phyloP scores from a whole-genome alignment of 2,797 vertebrate genomes.

The Leptodactylus fallax region DNA sequence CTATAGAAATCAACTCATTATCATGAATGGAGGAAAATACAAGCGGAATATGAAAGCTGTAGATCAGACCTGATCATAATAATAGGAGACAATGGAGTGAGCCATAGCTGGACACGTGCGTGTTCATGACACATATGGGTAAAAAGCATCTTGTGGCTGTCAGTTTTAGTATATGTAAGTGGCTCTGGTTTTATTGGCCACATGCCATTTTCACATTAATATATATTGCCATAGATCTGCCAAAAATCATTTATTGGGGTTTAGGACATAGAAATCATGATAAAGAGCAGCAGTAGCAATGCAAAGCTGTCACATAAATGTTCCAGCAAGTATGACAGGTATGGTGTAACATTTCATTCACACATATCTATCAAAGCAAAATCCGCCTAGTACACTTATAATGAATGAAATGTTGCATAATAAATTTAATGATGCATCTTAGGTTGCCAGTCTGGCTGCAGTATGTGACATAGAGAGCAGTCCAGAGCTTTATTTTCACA shows the following conservation, averaged over 20 bases:
- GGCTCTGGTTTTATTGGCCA: neutral
- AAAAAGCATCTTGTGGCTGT: neutral
- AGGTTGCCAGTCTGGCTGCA: constrained; percentile 9
- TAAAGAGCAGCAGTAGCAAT: constrained; percentile 16
- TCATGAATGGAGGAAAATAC: neutral
- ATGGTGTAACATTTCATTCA: constrained; percentile 29
- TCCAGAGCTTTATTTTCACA: neutral
- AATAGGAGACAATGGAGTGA: neutral
- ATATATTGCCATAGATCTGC: constrained; percentile 28
- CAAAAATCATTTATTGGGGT: constrained; percentile 32
- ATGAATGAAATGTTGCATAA: constrained; percentile 11
- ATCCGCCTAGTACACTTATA: neutral
- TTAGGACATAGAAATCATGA: constrained; percentile 26
- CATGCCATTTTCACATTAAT: constrained; percentile 18
- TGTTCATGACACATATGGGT: neutral
- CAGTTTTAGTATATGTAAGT: constrained; percentile 2
- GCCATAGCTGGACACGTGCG: neutral
- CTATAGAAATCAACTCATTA: neutral
- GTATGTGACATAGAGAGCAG: neutral
- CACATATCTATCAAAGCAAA: constrained; percentile 28
- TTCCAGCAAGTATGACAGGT: constrained; percentile 6
- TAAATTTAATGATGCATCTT: constrained; percentile 14
- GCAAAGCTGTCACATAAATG: constrained; percentile 19
- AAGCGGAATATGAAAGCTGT: neutral
- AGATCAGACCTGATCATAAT: neutral